Percentiles rank a stretch among this genome's conserved stretches.
phyloP scores from a whole-genome alignment of 2,888 invertebrate genomes.

The Acronicta aceris region DNA sequence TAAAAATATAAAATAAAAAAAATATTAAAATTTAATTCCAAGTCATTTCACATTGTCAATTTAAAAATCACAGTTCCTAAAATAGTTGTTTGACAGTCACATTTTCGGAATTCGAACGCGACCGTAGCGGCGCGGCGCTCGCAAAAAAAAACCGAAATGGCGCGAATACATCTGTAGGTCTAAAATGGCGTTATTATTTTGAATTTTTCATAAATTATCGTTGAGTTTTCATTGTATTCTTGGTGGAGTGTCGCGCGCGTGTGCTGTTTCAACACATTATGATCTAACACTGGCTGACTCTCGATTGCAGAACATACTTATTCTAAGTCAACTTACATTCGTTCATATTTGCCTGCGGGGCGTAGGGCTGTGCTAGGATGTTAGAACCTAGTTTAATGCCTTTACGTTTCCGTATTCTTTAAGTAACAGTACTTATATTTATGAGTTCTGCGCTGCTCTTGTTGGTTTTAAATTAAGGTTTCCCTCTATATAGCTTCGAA shows the following conservation, averaged over 20 bases:
- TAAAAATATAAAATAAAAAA: constrained; percentile 58
- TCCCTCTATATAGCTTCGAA: background rate
- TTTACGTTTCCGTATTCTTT: constrained; percentile 49
- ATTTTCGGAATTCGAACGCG: constrained; percentile 63
- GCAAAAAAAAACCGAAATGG: constrained; percentile 60
- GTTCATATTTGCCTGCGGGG: constrained; percentile 89
- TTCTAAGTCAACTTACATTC: constrained; percentile 90
- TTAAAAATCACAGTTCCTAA: constrained; percentile 57
- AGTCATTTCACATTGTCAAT: constrained; percentile 52
- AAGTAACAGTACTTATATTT: constrained; percentile 42
- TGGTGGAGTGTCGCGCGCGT: constrained; percentile 80
- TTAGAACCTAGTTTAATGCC: constrained; percentile 66
- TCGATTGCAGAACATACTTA: constrained; percentile 89
- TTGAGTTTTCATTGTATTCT: constrained; percentile 79
- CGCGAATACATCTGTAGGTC: constrained; percentile 61
- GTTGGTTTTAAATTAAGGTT: constrained; percentile 23
- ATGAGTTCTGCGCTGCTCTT: constrained; percentile 21
- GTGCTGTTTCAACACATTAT: constrained; percentile 89
- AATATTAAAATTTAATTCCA: constrained; percentile 42
- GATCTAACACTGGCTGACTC: constrained; percentile 89
- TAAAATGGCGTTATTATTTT: constrained; percentile 55
- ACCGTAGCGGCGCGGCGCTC: constrained; percentile 40
- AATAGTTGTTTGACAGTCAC: constrained; percentile 65
- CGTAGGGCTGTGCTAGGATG: constrained; percentile 84
- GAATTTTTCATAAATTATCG: constrained; percentile 57